Evolutionary conservation across 2,113 vertebrate species (phyloP).

Genomic region (Cygnus buccinator): DNA sequence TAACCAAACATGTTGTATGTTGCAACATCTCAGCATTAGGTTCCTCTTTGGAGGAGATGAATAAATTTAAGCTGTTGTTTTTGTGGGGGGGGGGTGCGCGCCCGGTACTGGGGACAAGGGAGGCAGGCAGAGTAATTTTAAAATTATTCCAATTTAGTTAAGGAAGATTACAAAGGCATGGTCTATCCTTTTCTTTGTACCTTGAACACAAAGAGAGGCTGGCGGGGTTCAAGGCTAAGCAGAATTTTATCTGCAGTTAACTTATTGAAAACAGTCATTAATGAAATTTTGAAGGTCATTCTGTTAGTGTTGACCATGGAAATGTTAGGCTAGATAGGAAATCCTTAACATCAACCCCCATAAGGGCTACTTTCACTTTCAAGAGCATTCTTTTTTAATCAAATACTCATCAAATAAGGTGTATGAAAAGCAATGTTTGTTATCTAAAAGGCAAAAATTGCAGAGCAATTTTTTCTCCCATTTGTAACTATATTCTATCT

Average conservation of each 20-base stretch:
- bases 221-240: background rate
- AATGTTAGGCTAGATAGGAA: background rate
- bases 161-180: background rate
- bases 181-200: background rate
- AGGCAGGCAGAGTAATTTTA: too few relatives aligned
- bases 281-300: background rate
- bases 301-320: background rate
- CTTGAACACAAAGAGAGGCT: background rate
- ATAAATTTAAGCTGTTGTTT: background rate
- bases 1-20: background rate
- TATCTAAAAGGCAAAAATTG: background rate
- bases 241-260: background rate
- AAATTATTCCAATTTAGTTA: background rate
- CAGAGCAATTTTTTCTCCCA: background rate
- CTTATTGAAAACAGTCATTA: background rate
- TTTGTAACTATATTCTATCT: background rate
- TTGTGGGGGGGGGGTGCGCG: too few relatives aligned
- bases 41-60: background rate
- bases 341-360: background rate
- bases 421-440: background rate
- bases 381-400: background rate
- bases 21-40: background rate
- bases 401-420: background rate
- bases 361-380: background rate
- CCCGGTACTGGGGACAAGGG: too few relatives aligned